Base-by-base conservation (phyloP, 2,888 invertebrate genomes). In the Phyllotreta cruciferae region DNA sequence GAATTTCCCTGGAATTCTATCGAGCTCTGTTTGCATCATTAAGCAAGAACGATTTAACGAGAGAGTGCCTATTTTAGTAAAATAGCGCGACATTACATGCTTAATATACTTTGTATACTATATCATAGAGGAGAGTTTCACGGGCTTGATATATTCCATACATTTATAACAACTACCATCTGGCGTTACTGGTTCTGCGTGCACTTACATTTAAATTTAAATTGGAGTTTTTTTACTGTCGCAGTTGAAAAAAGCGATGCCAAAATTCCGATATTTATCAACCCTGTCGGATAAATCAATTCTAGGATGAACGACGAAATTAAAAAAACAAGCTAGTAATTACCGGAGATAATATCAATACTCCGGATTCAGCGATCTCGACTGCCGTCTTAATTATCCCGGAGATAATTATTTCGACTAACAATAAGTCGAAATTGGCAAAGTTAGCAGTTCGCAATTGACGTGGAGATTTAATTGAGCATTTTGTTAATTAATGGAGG, bases 391-490 rank as follows among this genome's bases (percentile, higher is more conserved):
- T 61, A 64, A 65, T 67, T 63, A 60, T 47, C 34, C 35, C 36
- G 56, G 36, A 56, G 61, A 65, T 65, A 63, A 67, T 67, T 67
- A 67, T 63, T 65, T 57, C 64, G 49, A 10, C 55, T 55, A 67
- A 64, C 67, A 63, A 60, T 67, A 56, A 67, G 56, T 64, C 50
- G 63, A 58, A 67, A 65, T 67, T 63, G 63, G 65, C 56, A 37
- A 58, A 67, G 64, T 67, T 63, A 56, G 67, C 67, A 61, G 63
- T 65, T 67, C 61, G 38, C 52, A 64, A 63, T 66, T 67, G 67
- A 64, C 64, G 63, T 47, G 38, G 58, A 62, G 63, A 70, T 68
- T 67, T 68, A 70, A 70, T 70, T 65, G 70, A 69, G 66, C 68
- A 60, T 68, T 70, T 69, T 67, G 65, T 70, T 70, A 68, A 72